Evolutionary conservation across 2,113 vertebrate species (phyloP), one percentile per base, ranked within the genome.

Genomic region (Macrotus californicus): DNA sequence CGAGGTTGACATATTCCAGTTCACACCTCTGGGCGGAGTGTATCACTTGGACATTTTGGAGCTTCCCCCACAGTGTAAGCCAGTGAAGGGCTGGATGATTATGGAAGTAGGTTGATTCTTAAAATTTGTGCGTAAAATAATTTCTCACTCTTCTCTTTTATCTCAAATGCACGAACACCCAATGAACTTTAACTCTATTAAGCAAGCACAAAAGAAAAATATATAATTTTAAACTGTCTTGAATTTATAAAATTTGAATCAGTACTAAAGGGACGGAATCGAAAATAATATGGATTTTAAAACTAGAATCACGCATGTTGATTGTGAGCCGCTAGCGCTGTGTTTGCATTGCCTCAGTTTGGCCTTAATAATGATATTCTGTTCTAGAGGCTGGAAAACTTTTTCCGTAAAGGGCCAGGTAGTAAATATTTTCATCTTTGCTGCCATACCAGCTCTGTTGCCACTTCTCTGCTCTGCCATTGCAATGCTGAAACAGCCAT

Each of bases 11-110:
- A 39, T 99, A 96, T 97, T 96, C 56, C 98, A 98, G 72, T 99
- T 98, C 97, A 97, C 96, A 0, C 97, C 98, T 0, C 94, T 99
- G 95, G 99, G 99, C 0, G 99, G 99, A 1, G 98, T 99, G 79
- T 99, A 98, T 95, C 98, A 98, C 91, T 98, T 98, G 1, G 97
- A 99, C 2, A 94, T 96, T 0, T 98, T 99, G 91, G 96, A 97
- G 76, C 98, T 99, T 41, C 99, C 99, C 0, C 99, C 98, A 0
- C 99, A 99, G 96, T 97, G 96, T 90, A 96, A 96, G 2, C 88
- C 96, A 1, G 34, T 98, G 85, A 98, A 97, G 0, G 98, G 97
- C 93, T 99, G 99, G 99, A 98, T 98, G 83, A 98, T 99, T 8
- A 98, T 98, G 97, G 97, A 99, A 98, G 99, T 99, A 90, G 96